Evolutionary conservation across 2,797 vertebrate genomes (phyloP), one percentile per base, ranked within the genome.

Genomic region (Xenopus petersii): DNA sequence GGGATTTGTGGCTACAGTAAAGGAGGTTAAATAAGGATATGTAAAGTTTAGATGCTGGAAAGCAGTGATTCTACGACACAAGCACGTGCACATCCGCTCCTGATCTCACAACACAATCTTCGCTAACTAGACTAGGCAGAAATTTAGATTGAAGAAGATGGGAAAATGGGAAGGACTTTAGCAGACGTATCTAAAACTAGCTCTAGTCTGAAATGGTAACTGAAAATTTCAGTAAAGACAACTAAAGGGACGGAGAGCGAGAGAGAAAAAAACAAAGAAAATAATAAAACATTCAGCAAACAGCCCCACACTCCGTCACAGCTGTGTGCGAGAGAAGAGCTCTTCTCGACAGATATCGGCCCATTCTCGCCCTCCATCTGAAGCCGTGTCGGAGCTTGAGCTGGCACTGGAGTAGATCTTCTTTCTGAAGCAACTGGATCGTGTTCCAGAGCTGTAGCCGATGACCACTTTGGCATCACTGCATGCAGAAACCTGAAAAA

Each of bases 81-180:
- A 93, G 94, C 94, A 92, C 94, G 94, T 95, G 94, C 93, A 95
- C 94, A 93, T 93, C 91, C 94, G 92, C 91, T 94, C 93, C 88
- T 78, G 83, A 86, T 86, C 83, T 86, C 91, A 96, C 92, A 92
- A 89, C 92, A 94, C 91, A 86, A 89, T 84, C 92, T 94, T 95
- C 87, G 92, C 93, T 91, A 93, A 83, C 90, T 93, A 91, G 91
- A 93, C 94, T 86, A 92, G 89, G 91, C 90, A 87, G 90, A 86
- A 85, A 83, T 84, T 62, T 56, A 71, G 69, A 5, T 30, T 33
- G 54, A 46, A 54, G 33, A 5, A 30, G 26, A 21, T 5, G 12
- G 17, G 33, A 9, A 46, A 26, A 48, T 71, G 21, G 16, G 36
- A 36, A 1, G 65, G 54, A 69, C 10, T 13, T 49, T 11, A 49